A percentile compares a stretch with the other conserved stretches of the same genome.
These are phyloP conservation scores for Artemia franciscana DNA, from an alignment of 1,140 invertebrate species.

Conservation along the genomic window DNA sequence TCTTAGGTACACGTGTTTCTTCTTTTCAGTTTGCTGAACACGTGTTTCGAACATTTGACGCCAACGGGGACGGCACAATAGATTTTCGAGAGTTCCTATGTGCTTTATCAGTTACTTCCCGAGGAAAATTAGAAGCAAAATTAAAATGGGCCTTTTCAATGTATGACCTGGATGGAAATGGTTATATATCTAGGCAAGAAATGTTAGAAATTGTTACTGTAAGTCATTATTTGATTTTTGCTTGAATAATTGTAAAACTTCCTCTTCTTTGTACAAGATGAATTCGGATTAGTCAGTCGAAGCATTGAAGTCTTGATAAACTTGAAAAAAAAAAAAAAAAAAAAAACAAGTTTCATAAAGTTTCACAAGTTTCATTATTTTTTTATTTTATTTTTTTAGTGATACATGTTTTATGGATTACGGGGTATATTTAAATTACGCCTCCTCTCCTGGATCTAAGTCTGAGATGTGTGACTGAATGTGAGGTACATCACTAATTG, in stretches of 20 bases:
- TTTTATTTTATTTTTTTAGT: no score
- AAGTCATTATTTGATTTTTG: slow-evolving; percentile 20
- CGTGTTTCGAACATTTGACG: slow-evolving; percentile 93
- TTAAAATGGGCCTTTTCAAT: slow-evolving; percentile 94
- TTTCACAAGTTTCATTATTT: no score
- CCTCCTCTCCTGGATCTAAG: no score
- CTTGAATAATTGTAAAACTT: slow-evolving; percentile 15
- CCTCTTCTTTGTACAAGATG: slow-evolving; percentile 7
- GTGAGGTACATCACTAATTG: no score
- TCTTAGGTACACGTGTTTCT: no score
- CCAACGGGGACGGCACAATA: slow-evolving; percentile 88
- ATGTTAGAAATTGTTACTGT: slow-evolving; percentile 92
- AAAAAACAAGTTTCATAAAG: no score
- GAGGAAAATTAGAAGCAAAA: slow-evolving; percentile 90
- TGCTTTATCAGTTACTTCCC: slow-evolving; percentile 78
- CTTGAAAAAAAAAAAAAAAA: not conserved
- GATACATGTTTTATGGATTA: no score
- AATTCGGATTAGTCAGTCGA: no score
- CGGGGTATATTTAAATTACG: no score
- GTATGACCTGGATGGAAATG: slow-evolving; percentile 86
- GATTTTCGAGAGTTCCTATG: slow-evolving; percentile 85
- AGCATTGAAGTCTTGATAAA: slow-evolving; percentile 7
- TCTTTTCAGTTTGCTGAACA: slow-evolving; percentile 72
- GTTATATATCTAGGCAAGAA: slow-evolving; percentile 79
- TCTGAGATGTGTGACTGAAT: no score